Base-by-base conservation (phyloP, 2,113 vertebrate species). In the Ramphastos sulfuratus region DNA sequence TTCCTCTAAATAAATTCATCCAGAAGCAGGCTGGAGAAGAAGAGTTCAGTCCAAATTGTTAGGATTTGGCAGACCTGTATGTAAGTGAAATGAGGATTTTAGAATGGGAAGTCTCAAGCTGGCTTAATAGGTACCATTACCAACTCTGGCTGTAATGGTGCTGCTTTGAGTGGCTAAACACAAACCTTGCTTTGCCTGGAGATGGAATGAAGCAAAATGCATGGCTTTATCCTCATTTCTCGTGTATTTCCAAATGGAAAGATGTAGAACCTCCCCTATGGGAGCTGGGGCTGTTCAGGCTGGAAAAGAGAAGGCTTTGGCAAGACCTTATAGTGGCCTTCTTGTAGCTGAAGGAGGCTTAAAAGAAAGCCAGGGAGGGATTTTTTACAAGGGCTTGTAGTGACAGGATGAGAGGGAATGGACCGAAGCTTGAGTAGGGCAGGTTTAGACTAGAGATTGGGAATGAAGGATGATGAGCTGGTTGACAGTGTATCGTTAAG, bases 31-130 rank as follows among this genome's bases (percentile, higher is more conserved):
- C 23, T 61, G 64, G n/a, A 80, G 37, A 11, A 63, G 75, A 77
- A 74, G 64, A 46, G 37, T 0, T 37, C 46, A 64, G 31, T 82
- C 42, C 27, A 83, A 78, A 69, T 48, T 0, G 0, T 67, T 59
- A 85, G 54, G 61, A 82, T 87, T 48, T 82, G 71, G 91, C 61
- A 89, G 76, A 85, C 37, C 48, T 85, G 6, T 21, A 82, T 79
- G 33, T 59, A 89, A 59, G 13, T 28, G 23, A 66, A 87, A 92
- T 55, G 9, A 86, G 6, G 20, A 31, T 18, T 76, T 93, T 89
- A 17, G 27, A 67, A 89, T 24, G 12, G 60, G 25, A 96, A 71
- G 21, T 59, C 21, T 77, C 91, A 89, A 81, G 42, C n/a, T 56
- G 25, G 56, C 35, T 82, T 35, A 80, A 73, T 13, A 74, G 58